These are phyloP conservation scores for Leptoteleia sp. DNA, from an alignment of 1,140 invertebrate genomes.

Conservation along the genomic window DNA sequence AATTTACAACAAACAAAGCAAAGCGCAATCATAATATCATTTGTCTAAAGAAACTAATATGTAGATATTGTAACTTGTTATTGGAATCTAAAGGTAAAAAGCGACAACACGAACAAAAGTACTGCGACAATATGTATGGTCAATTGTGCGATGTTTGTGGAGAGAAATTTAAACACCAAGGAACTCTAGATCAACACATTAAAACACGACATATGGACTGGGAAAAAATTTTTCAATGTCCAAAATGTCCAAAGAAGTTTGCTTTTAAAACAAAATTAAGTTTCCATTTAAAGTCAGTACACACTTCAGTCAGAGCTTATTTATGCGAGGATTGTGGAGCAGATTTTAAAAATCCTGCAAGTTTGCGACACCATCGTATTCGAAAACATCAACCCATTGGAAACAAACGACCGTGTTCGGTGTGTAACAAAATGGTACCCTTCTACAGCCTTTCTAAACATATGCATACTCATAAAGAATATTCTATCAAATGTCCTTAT, in stretches of 20 bases:
- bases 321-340: conserved; percentile 79
- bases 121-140: conserved; percentile 76
- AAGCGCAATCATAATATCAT: conserved; percentile 74
- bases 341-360: conserved; percentile 80
- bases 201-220: conserved; percentile 78
- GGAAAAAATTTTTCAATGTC: conserved; percentile 79
- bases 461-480: conserved; percentile 80
- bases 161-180: conserved; percentile 79
- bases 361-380: conserved; percentile 78
- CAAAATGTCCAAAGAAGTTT: conserved; percentile 79
- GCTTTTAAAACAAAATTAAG: conserved; percentile 80
- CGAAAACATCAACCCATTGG: conserved; percentile 77
- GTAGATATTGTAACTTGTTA: conserved; percentile 73
- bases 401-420: conserved; percentile 77
- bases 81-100: conserved; percentile 79
- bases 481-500: conserved; percentile 78
- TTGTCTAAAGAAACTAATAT: conserved; percentile 76
- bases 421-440: conserved; percentile 78
- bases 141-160: conserved; percentile 79
- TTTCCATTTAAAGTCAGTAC: conserved; percentile 79
- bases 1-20: conserved; percentile 76
- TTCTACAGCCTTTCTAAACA: conserved; percentile 80
- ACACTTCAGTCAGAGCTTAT: conserved; percentile 76
- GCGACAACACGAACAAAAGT: conserved; percentile 79
- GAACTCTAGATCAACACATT: conserved; percentile 78